These are phyloP conservation scores for Austrofundulus limnaeus DNA, from an alignment of 2,113 vertebrate species.

Conservation along the genomic window DNA sequence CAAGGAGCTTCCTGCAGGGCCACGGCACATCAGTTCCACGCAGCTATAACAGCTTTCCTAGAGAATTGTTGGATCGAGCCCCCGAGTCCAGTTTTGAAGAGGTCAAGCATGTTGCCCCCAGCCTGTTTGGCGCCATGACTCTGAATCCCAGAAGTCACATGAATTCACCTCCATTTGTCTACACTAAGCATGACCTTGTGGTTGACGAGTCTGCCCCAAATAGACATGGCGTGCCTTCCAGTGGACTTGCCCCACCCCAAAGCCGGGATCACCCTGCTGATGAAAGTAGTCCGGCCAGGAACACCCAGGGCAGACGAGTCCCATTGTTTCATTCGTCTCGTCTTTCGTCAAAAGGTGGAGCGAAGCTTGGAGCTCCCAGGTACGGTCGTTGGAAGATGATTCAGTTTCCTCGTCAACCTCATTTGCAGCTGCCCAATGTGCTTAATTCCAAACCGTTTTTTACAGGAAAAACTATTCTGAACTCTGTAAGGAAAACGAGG, in stretches of 20 bases:
- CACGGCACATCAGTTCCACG: neutral
- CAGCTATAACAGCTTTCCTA: slow-evolving; percentile 18
- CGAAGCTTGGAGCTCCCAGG: neutral
- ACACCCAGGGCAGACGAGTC: neutral
- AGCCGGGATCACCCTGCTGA: slow-evolving; percentile 27
- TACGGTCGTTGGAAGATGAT: neutral
- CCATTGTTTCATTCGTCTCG: slow-evolving; percentile 8
- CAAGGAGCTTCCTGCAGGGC: slow-evolving; percentile 1
- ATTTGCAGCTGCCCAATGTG: neutral
- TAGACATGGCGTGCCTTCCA: slow-evolving; percentile 32
- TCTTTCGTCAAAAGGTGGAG: neutral
- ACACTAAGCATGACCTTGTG: slow-evolving; percentile 33
- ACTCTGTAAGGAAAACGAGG: slow-evolving; percentile 7
- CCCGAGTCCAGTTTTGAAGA: slow-evolving; percentile 33
- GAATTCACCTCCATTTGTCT: slow-evolving; percentile 13
- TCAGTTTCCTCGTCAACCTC: neutral
- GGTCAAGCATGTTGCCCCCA: slow-evolving; percentile 49
- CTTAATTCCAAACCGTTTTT: slow-evolving; percentile 1
- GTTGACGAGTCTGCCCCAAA: slow-evolving; percentile 45
- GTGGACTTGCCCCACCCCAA: slow-evolving; percentile 8
- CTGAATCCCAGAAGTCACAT: slow-evolving; percentile 33
- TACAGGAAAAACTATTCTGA: slow-evolving; percentile 14
- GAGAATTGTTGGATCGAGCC: slow-evolving; percentile 13
- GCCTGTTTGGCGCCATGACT: slow-evolving; percentile 29
- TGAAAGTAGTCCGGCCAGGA: slow-evolving; percentile 8